Conservation (phyloP, 2,113 vertebrate species). For the Acrocephalus kingi region DNA sequence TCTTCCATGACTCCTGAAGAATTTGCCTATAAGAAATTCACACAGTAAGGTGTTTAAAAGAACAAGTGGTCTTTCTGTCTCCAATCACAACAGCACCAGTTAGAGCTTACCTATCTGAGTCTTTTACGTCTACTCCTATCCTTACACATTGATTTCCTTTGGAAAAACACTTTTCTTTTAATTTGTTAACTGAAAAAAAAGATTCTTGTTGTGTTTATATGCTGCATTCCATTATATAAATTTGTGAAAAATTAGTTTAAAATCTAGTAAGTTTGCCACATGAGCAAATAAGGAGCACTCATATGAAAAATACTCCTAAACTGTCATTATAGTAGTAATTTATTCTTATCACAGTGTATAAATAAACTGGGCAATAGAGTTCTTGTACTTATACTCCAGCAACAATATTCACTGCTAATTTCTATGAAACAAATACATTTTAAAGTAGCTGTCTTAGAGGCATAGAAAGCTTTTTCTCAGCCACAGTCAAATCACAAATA, state of each 20-base stretch:
- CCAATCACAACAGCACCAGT: not conserved
- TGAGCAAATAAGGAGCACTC: not conserved
- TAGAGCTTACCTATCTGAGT: not conserved
- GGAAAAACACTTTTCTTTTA: slow-evolving; percentile 9
- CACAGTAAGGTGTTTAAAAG: not conserved
- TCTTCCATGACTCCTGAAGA: not conserved
- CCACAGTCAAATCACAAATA: not conserved
- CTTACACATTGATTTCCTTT: not conserved
- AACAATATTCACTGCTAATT: not conserved
- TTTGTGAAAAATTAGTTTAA: not conserved
- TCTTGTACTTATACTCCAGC: not conserved
- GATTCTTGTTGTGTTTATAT: not conserved
- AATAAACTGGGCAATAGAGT: not conserved
- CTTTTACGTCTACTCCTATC: not conserved
- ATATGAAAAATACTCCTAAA: not conserved
- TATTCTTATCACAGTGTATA: not conserved
- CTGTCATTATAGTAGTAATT: not conserved
- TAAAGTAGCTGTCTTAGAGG: not conserved
- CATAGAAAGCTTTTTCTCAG: not conserved
- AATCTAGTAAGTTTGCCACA: not conserved
- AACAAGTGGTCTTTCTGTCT: not conserved
- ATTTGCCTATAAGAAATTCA: not conserved
- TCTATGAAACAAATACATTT: not conserved
- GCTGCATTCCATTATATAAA: not conserved
- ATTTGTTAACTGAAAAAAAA: slow-evolving; percentile 38